Conservation (phyloP, 2,888 invertebrate species). For the Nemotelus pantherinus region DNA sequence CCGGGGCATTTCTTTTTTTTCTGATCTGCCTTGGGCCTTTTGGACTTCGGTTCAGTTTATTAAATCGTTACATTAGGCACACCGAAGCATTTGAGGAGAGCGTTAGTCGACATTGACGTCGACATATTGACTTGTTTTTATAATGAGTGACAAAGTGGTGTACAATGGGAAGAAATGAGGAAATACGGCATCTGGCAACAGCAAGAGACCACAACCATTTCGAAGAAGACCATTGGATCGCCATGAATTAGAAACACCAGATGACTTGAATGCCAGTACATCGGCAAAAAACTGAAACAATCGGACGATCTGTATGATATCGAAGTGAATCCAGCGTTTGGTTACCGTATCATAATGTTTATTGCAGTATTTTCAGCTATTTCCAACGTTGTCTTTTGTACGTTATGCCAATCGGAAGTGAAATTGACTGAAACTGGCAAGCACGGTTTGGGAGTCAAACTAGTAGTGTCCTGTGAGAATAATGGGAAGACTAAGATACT, state of each 20-base stretch:
- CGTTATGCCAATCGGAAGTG: conserved; percentile 5
- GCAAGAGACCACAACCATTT: conserved; percentile 17
- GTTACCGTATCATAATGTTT: background rate
- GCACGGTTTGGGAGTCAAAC: conserved; percentile 9
- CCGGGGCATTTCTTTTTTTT: too few species aligned
- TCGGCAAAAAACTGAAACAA: conserved; percentile 10
- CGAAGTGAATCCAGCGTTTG: background rate
- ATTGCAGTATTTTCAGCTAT: background rate
- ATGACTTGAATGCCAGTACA: background rate
- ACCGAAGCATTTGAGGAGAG: background rate
- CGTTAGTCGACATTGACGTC: background rate
- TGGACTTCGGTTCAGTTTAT: too few species aligned
- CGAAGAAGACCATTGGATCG: conserved; percentile 3
- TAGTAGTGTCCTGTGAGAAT: background rate
- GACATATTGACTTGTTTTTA: background rate
- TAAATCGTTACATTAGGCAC: too few species aligned
- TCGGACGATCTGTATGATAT: background rate
- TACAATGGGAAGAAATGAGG: background rate
- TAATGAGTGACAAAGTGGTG: background rate
- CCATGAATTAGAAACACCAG: conserved; percentile 1
- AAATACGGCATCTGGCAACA: background rate
- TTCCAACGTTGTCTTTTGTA: too few species aligned
- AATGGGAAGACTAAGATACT: background rate
- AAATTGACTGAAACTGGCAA: conserved; percentile 10
- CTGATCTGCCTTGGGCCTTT: too few species aligned